These are phyloP conservation scores for Drosophila trapezifrons DNA, from an alignment of 1,140 invertebrate species.

Conservation along the genomic window DNA sequence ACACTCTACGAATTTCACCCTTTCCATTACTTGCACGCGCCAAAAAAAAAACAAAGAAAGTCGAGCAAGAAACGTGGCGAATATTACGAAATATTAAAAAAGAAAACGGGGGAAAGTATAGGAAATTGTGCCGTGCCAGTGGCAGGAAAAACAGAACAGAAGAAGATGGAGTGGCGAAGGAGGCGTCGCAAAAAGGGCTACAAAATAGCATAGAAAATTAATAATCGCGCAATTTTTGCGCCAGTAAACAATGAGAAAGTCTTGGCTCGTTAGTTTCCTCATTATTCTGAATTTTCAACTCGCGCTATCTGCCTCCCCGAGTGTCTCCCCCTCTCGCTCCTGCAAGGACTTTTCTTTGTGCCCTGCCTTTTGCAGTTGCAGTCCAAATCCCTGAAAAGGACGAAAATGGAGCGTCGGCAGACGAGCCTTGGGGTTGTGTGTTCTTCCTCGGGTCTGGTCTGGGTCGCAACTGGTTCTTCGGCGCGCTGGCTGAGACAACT, in stretches of 20 bases:
- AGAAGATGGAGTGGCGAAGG: constrained; percentile 18
- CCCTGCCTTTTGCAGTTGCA: constrained; percentile 48
- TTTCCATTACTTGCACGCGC: constrained; percentile 59
- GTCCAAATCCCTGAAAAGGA: constrained; percentile 45
- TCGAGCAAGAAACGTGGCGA: constrained; percentile 42
- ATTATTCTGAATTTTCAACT: constrained; percentile 78
- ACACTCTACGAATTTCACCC: constrained; percentile 3
- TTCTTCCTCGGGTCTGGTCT: constrained; percentile 2
- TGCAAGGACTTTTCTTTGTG: constrained; percentile 45
- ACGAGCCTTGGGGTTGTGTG: constrained; percentile 42
- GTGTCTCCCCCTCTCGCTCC: neutral
- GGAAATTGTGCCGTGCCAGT: constrained; percentile 47
- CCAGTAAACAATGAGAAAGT: constrained; percentile 82
- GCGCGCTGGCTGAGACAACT: constrained; percentile 40
- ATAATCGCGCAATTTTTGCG: constrained; percentile 81
- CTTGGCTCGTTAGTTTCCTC: constrained; percentile 82
- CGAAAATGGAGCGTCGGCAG: constrained; percentile 40
- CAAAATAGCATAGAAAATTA: constrained; percentile 83
- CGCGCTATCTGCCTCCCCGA: constrained; percentile 21
- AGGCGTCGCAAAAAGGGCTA: constrained; percentile 49
- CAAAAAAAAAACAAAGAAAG: constrained; percentile 32
- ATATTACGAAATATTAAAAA: constrained; percentile 77
- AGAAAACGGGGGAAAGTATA: constrained; percentile 45
- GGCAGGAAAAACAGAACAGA: constrained; percentile 15
- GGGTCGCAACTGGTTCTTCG: constrained; percentile 8